Evolutionary conservation across 2,113 vertebrate species (phyloP).

Genomic region (Myocastor coypus): DNA sequence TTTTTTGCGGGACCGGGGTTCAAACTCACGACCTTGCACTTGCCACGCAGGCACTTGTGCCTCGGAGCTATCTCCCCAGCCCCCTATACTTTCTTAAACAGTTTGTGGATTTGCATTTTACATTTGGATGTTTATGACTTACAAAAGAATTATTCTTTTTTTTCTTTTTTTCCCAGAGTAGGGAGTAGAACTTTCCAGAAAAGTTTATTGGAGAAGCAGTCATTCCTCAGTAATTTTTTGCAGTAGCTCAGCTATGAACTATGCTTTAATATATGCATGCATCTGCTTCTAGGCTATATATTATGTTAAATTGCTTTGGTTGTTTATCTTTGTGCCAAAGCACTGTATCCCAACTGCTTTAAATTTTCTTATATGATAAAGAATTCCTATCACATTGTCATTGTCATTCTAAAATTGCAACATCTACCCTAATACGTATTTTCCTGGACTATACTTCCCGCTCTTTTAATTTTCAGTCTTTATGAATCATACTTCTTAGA

Average conservation of each 20-base stretch:
- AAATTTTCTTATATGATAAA: constrained; percentile 1
- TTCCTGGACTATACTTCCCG: not conserved
- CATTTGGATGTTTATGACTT: not conserved
- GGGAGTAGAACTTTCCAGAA: not conserved
- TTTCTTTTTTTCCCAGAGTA: not conserved
- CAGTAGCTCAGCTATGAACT: constrained; percentile 9
- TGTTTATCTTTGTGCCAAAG: constrained; percentile 29
- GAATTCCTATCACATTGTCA: not conserved
- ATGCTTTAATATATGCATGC: not conserved
- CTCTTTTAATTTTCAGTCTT: not conserved
- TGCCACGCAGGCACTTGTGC: too few relatives aligned
- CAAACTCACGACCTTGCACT: too few relatives aligned
- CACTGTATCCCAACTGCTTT: not conserved
- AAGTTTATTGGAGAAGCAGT: not conserved
- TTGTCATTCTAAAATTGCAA: not conserved
- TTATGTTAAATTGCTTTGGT: constrained; percentile 17
- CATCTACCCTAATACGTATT: not conserved
- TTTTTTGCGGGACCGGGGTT: too few relatives aligned
- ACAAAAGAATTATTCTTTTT: not conserved
- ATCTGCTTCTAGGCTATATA: not conserved
- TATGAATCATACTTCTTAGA: not conserved
- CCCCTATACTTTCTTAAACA: not conserved
- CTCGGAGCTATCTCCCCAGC: too few relatives aligned
- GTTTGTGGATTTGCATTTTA: not conserved
- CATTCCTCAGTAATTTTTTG: not conserved